Conservation (phyloP, 2,113 vertebrate genomes). For the Corythornis madagascariensis region DNA sequence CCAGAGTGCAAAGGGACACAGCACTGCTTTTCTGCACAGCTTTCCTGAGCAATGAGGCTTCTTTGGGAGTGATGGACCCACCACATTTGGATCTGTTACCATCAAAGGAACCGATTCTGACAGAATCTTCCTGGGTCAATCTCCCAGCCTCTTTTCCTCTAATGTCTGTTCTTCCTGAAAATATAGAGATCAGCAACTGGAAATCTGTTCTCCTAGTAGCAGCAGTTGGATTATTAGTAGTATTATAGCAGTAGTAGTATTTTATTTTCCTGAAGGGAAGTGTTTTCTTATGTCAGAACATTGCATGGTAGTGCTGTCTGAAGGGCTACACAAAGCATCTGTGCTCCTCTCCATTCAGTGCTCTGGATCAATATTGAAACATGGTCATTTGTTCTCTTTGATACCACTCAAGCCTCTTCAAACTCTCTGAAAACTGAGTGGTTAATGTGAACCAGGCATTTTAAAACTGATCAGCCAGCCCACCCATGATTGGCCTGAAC, state of each 20-base stretch:
- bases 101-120: not conserved
- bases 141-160: not conserved
- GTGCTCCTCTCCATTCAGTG: slow-evolving; percentile 2
- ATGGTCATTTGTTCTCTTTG: not conserved
- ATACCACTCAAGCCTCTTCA: slow-evolving; percentile 10
- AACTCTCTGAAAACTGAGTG: slow-evolving; percentile 31
- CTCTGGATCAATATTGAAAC: not conserved
- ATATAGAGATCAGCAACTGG: not conserved
- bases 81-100: not conserved
- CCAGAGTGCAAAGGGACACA: not conserved
- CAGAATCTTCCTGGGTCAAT: not conserved
- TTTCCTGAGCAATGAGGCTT: not conserved
- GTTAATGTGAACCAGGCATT: slow-evolving; percentile 64
- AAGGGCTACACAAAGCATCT: slow-evolving; percentile 4
- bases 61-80: not conserved
- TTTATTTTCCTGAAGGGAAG: slow-evolving; percentile 26
- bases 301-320: not conserved
- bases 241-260: not conserved
- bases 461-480: slow-evolving; percentile 65
- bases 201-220: slow-evolving; percentile 23
- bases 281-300: slow-evolving; percentile 3
- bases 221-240: not conserved
- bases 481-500: slow-evolving; percentile 72
- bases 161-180: not conserved
- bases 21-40: not conserved